Evolutionary conservation across 2,888 invertebrate genomes (phyloP), one percentile per base, ranked within the genome.

Genomic region (Metopia argyrocephala): DNA sequence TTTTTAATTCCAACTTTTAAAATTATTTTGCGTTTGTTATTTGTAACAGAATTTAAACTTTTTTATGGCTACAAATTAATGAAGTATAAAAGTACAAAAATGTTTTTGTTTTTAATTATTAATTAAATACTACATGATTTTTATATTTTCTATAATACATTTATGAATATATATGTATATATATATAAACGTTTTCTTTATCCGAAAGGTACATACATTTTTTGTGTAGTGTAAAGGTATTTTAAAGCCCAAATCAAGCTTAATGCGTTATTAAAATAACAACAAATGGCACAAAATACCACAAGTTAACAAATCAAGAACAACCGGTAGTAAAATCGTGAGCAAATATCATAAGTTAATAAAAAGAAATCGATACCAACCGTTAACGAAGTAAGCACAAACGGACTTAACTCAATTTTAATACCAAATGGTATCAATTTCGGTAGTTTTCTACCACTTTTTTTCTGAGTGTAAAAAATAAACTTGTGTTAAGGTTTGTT

Each of bases 161-260:
- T 66, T 46, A 71, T 80, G 59, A 65, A 62, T 62, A 59, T 66
- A 62, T 73, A 75, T 71, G 76, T 61, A 50, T 56, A 64, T 75
- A 59, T 82, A 61, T 82, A 66, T 52, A 69, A 74, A 69, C 64
- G 38, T 78, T 62, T 76, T 76, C 84, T 65, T 75, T 85, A 56
- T 64, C 78, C 62, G 31, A 78, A 85, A 87, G 87, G 87, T 87
- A 87, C 87, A 84, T 86, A 85, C 84, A 86, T 85, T 84, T 86
- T 85, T 85, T 85, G 31, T 38, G 38, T 38, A 38, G 38, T 38
- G 9, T 38, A 38, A 12, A 15, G 12, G 38, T 38, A 2, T 38
- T 38, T 38, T 38, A 38, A 38, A 15, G 0, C 15, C 38, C 9
- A 15, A 12, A 15, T 38, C 15, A 15, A 3, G 38, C 9, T 12